Conservation (phyloP, 92 coral and sea anemone species). For the Epizoanthus ramosus region DNA sequence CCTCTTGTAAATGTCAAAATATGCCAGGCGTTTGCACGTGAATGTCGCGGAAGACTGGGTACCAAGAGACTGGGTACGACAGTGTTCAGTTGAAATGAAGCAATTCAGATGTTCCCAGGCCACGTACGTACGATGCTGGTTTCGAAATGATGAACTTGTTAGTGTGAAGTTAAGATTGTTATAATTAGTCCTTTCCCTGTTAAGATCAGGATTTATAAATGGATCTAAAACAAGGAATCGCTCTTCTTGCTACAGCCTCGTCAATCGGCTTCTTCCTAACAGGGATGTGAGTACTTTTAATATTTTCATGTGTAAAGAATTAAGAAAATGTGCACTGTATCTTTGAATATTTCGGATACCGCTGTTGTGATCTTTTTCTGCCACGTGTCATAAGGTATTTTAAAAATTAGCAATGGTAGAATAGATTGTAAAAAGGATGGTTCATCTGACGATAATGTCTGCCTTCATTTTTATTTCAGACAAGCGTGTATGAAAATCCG, state of each 20-base stretch:
- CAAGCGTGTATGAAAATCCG: conserved; percentile 72
- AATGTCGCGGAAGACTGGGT: too few species aligned
- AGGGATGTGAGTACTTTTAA: conserved; percentile 69
- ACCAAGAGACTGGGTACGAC: too few species aligned
- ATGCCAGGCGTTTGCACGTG: too few species aligned
- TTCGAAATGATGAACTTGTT: neutral
- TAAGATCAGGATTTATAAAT: conserved; percentile 23
- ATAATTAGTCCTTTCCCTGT: neutral
- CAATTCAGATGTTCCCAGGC: too few species aligned
- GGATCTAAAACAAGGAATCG: conserved; percentile 64
- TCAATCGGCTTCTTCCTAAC: conserved; percentile 77
- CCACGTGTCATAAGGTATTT: neutral
- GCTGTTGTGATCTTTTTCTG: neutral
- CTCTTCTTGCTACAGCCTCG: conserved; percentile 74
- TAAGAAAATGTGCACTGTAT: neutral
- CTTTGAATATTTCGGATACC: too few species aligned
- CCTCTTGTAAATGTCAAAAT: too few species aligned
- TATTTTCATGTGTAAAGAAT: neutral
- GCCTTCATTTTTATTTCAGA: conserved; percentile 48
- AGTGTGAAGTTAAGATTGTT: neutral
- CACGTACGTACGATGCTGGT: too few species aligned
- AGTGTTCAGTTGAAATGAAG: too few species aligned
- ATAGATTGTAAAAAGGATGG: neutral
- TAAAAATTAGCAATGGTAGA: neutral
- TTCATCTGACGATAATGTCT: neutral